Percentiles rank a stretch among this genome's conserved stretches.
Evolutionary conservation across 1,140 invertebrate genomes (phyloP).

Genomic region (Nasonia giraulti): DNA sequence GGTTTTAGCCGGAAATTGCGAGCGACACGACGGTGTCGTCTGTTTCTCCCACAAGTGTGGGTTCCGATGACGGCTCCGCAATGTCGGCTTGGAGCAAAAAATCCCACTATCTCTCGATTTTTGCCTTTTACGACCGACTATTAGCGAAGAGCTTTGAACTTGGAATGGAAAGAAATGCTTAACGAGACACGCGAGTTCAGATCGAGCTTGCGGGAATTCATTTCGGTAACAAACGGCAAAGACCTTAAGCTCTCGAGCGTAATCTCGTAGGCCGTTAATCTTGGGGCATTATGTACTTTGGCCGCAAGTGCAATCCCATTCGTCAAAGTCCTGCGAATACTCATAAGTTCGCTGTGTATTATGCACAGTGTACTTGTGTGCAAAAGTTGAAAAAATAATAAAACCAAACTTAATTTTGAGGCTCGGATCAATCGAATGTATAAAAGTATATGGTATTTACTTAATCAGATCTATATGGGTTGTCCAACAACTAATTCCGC

Average conservation of each 20-base stretch:
- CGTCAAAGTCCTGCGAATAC: no score
- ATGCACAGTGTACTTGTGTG: no score
- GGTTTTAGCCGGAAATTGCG: not conserved
- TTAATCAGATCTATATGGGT: no score
- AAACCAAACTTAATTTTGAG: no score
- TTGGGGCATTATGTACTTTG: not conserved
- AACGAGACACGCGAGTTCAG: not conserved
- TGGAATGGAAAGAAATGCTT: not conserved
- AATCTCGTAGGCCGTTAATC: not conserved
- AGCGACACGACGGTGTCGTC: not conserved
- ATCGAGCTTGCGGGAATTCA: not conserved
- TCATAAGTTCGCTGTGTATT: no score
- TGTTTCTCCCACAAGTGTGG: not conserved
- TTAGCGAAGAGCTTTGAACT: not conserved
- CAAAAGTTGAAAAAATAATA: no score
- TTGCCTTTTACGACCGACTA: not conserved
- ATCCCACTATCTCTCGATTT: not conserved
- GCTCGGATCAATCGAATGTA: no score
- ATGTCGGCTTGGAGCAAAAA: no score
- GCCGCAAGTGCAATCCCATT: no score
- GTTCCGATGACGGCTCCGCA: no score
- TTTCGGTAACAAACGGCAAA: not conserved
- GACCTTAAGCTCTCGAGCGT: not conserved
- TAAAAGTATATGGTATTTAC: no score
- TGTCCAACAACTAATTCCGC: no score